Conservation (phyloP, 30 jellyfish, hydroid and myxozoan species). For the Morbakka virulenta region DNA sequence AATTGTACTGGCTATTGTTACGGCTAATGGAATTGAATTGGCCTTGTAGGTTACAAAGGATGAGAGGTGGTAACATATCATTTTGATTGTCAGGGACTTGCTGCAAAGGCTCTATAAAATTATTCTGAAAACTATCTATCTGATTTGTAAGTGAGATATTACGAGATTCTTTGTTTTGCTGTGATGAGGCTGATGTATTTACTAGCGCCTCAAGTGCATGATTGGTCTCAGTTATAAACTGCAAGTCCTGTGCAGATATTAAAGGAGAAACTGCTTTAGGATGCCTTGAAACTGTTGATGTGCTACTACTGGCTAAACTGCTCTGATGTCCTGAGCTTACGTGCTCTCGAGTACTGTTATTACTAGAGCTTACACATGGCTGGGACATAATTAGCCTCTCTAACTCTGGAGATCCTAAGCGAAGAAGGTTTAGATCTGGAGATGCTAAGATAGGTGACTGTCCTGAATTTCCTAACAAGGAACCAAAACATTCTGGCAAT, state of each 20-base stretch:
- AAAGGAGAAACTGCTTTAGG: conserved; percentile 31
- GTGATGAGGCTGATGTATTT: neutral
- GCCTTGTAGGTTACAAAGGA: neutral
- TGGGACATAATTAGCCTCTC: conserved; percentile 72
- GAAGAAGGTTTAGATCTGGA: conserved; percentile 66
- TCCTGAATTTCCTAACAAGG: conserved; percentile 7
- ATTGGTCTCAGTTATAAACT: conserved; percentile 65
- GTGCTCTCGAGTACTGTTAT: neutral
- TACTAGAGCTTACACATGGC: conserved; percentile 24
- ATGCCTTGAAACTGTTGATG: neutral
- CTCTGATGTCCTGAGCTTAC: neutral
- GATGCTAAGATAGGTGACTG: conserved; percentile 76
- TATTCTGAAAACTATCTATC: neutral
- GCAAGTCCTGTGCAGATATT: conserved; percentile 52
- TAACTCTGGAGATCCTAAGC: conserved; percentile 69
- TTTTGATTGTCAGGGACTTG: conserved; percentile 54
- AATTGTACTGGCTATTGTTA: neutral
- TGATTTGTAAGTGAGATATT: neutral
- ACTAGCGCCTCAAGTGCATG: conserved; percentile 63
- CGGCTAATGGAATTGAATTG: neutral
- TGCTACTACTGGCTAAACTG: neutral
- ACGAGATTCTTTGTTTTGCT: neutral
- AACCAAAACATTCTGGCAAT: conserved; percentile 42
- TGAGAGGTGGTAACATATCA: neutral
- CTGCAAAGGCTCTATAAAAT: conserved; percentile 51